A percentile compares a stretch with the other conserved stretches of the same genome.
phyloP scores from a whole-genome alignment of 2,888 invertebrate species.

The Oscheius sp. region DNA sequence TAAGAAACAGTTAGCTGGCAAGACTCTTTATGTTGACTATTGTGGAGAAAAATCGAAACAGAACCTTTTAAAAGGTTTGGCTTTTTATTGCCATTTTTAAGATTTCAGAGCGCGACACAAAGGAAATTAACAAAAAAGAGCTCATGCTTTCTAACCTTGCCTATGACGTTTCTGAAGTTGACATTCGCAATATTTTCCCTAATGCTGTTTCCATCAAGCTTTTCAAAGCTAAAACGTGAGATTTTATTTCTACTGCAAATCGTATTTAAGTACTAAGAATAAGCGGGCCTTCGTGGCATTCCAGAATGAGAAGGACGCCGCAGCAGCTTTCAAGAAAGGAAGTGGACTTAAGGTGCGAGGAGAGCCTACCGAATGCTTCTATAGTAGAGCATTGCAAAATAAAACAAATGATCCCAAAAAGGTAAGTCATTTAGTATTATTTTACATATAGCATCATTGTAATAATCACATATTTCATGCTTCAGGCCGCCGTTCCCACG shows the following conservation, averaged over 20 bases:
- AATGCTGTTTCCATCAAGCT: constrained; percentile 42
- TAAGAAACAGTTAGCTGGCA: constrained; percentile 36
- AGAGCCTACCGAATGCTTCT: constrained; percentile 45
- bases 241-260: not conserved
- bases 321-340: constrained; percentile 56
- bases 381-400: constrained; percentile 26
- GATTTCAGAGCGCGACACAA: not conserved
- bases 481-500: not conserved
- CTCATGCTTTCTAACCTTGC: constrained; percentile 48
- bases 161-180: constrained; percentile 19
- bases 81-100: not conserved
- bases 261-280: no score
- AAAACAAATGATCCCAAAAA: constrained; percentile 22
- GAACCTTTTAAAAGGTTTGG: not conserved
- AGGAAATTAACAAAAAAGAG: constrained; percentile 46
- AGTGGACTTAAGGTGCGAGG: constrained; percentile 49
- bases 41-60: constrained; percentile 43
- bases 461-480: no score
- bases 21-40: constrained; percentile 49
- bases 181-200: constrained; percentile 43
- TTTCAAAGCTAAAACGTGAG: not conserved
- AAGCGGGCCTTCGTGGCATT: constrained; percentile 51
- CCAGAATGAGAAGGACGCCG: constrained; percentile 54
- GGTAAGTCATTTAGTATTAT: not conserved
- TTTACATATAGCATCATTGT: not conserved